A percentile compares a stretch with the other conserved stretches of the same genome.
phyloP scores from a whole-genome alignment of 2,113 vertebrate genomes.

The Marcusenius ussheri region DNA sequence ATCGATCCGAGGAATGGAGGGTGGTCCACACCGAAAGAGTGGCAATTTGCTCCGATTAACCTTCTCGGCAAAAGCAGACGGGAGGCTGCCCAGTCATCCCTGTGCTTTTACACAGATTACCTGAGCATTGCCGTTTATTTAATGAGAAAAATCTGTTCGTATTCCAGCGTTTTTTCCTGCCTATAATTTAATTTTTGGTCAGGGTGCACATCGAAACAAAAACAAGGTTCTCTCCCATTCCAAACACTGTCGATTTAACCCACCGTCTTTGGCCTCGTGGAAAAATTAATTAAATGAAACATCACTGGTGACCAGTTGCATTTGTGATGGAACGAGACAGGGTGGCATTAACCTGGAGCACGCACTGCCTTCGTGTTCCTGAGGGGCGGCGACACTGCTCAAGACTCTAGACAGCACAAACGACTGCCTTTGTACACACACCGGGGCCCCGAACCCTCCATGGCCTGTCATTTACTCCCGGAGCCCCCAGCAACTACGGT shows the following conservation, averaged over 20 bases:
- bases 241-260: background rate
- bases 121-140: background rate
- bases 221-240: background rate
- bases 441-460: conserved; percentile 12
- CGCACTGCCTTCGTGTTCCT: background rate
- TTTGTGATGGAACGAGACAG: background rate
- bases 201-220: background rate
- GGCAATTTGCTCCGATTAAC: background rate
- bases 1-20: background rate
- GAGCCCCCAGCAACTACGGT: conserved; percentile 16
- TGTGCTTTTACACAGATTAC: conserved; percentile 13
- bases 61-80: background rate
- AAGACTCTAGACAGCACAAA: background rate
- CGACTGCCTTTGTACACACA: background rate
- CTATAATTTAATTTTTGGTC: background rate
- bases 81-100: background rate
- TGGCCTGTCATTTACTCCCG: conserved; percentile 12
- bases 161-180: background rate
- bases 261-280: background rate
- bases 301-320: background rate
- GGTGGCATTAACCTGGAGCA: background rate
- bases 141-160: background rate
- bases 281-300: background rate
- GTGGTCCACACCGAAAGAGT: background rate
- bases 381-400: background rate